phyloP scores from a whole-genome alignment of 2,113 vertebrate genomes.

The Perca fluviatilis region DNA sequence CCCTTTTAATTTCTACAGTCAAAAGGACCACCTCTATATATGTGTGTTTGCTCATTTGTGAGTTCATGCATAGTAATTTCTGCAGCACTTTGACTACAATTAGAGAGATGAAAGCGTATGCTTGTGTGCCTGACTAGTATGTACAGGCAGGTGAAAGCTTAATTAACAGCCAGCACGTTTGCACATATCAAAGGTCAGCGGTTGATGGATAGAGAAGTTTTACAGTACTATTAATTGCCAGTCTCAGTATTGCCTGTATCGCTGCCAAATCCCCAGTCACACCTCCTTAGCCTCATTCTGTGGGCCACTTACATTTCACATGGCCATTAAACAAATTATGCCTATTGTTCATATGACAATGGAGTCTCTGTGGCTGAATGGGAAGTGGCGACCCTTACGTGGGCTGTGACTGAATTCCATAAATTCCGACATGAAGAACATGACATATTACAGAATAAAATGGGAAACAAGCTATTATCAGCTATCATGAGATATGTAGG shows the following conservation, averaged over 20 bases:
- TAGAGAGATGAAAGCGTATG: background rate
- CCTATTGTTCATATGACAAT: conserved; percentile 74
- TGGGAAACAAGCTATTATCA: background rate
- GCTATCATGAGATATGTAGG: background rate
- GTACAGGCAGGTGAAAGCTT: conserved; percentile 24
- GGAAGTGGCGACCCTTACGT: conserved; percentile 32
- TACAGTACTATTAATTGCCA: background rate
- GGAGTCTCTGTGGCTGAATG: conserved; percentile 63
- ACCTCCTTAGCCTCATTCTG: conserved; percentile 16
- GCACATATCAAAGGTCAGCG: conserved; percentile 18
- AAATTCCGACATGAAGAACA: conserved; percentile 58
- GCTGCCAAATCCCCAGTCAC: conserved; percentile 7
- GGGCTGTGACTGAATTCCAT: conserved; percentile 59
- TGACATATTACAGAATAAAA: conserved; percentile 7
- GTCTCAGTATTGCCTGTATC: conserved; percentile 7
- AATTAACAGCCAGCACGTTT: conserved; percentile 22
- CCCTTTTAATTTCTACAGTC: background rate
- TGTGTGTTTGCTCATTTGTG: conserved; percentile 14
- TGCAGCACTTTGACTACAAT: background rate
- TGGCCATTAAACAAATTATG: conserved; percentile 61
- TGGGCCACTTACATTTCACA: conserved; percentile 65
- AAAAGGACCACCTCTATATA: background rate
- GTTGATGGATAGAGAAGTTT: conserved; percentile 32
- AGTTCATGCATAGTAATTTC: background rate
- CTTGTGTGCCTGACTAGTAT: background rate